These are phyloP conservation scores for Archivesica marissinica DNA, from an alignment of 1,140 invertebrate genomes.

Conservation along the genomic window DNA sequence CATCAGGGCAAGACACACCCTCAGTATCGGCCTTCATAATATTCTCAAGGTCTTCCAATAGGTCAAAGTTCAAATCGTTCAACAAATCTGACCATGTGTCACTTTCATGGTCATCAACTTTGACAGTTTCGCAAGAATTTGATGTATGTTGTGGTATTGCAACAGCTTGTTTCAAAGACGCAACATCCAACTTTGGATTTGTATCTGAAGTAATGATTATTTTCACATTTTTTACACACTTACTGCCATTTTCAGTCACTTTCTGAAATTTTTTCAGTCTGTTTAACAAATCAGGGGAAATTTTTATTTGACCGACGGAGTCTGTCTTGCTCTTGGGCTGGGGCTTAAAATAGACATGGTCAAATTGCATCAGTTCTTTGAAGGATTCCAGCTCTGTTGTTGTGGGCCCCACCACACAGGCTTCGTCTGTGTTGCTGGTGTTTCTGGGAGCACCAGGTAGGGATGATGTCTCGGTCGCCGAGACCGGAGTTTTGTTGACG, in stretches of 20 bases:
- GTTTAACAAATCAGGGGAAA: conserved; percentile 3
- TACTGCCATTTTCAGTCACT: conserved; percentile 32
- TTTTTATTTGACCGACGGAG: conserved; percentile 30
- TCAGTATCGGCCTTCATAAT: conserved; percentile 65
- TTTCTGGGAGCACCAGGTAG: conserved; percentile 29
- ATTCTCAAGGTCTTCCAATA: conserved; percentile 70
- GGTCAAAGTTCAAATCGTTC: conserved; percentile 68
- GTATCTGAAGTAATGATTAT: conserved; percentile 27
- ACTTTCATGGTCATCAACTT: conserved; percentile 23
- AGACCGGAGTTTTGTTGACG: neutral
- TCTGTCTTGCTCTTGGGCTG: conserved; percentile 64
- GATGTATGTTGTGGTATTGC: neutral
- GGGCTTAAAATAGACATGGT: conserved; percentile 82
- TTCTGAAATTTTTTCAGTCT: conserved; percentile 18
- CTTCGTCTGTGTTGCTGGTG: conserved; percentile 37
- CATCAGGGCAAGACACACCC: conserved; percentile 54
- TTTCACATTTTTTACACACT: conserved; percentile 43
- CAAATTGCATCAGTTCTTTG: conserved; percentile 84
- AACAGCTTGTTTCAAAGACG: neutral
- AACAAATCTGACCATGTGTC: no score
- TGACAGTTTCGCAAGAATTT: neutral
- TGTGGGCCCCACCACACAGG: conserved; percentile 83
- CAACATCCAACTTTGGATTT: neutral
- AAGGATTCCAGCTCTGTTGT: conserved; percentile 84
- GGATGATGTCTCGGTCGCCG: conserved; percentile 45